phyloP scores from a whole-genome alignment of 1,140 invertebrate genomes.

The Procambarus clarkii region DNA sequence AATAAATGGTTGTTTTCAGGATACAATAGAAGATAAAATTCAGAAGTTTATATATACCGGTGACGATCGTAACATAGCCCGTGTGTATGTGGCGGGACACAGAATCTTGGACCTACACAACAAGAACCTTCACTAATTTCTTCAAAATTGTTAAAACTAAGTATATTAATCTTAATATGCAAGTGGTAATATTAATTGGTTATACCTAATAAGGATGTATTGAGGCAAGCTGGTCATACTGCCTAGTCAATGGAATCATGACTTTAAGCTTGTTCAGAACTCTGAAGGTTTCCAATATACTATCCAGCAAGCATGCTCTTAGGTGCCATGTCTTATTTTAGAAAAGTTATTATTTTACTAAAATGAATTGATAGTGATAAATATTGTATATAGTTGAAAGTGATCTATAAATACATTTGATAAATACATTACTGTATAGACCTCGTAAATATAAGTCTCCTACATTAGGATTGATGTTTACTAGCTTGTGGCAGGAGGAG shows the following conservation, averaged over 20 bases:
- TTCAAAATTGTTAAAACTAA: not conserved
- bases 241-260: not conserved
- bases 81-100: constrained; percentile 85
- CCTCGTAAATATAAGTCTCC: no score
- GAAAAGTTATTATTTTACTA: not conserved
- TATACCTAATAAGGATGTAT: not conserved
- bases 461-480: no score
- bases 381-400: not conserved
- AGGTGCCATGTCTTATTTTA: not conserved
- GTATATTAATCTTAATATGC: not conserved
- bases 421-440: not conserved
- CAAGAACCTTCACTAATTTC: constrained; percentile 47
- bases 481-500: no score
- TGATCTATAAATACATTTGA: not conserved
- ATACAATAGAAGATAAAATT: constrained; percentile 80
- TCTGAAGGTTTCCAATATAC: not conserved
- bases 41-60: constrained; percentile 90
- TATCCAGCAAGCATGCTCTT: not conserved
- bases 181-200: not conserved
- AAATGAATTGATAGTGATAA: not conserved
- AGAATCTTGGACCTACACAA: constrained; percentile 67
- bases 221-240: not conserved
- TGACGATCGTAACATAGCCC: constrained; percentile 88
- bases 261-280: not conserved
- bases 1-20: constrained; percentile 71